Evolutionary conservation across 2,113 vertebrate genomes (phyloP), one percentile per base, ranked within the genome.

Genomic region (Nicator chloris): DNA sequence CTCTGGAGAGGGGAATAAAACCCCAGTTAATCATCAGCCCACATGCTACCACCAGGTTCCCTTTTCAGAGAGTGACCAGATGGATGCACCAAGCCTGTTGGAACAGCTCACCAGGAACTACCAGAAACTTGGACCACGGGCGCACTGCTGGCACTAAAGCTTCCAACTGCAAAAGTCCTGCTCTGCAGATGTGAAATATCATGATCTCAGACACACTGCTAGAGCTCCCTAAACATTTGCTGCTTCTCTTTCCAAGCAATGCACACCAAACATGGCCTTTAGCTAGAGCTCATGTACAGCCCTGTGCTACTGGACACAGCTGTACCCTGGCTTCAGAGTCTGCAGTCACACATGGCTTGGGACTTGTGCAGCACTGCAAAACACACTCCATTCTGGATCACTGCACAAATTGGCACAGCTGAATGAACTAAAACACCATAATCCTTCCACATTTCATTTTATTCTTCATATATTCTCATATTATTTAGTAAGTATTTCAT

Each of bases 1-100:
- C 5, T 37, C 21, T 13, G 19, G 47, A n/a, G 9, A 3, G 1
- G 0, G 6, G 2, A 6, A 40, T 39, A 60, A 79, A 64, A 0
- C 1, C 4, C 24, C 39, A 22, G 63, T 11, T 27, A 45, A 21
- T 20, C 37, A 81, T n/a, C 9, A 54, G 31, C 10, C 15, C 30
- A 54, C 40, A 47, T 20, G 15, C 21, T 70, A 47, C 4, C 2
- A 7, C 15, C n/a, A 59, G 16, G 39, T 40, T 59, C 28, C 21
- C n/a, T 13, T 49, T 49, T 6, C 49, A 61, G 24, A 56, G 13
- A 27, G n/a, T 23, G 37, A 65, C 37, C 4, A 10, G 27, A 59
- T 1, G 2, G 26, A 28, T 28, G 11, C 23, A 50, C 23, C 60
- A 80, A 26, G 57, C 19, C 68, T 59, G 24, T 19, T 59, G n/a